Percentiles rank a stretch among this genome's conserved stretches.
Evolutionary conservation across 37 sponge, comb jelly and placozoan genomes (phyloP).

Genomic region (Spongilla lacustris): DNA sequence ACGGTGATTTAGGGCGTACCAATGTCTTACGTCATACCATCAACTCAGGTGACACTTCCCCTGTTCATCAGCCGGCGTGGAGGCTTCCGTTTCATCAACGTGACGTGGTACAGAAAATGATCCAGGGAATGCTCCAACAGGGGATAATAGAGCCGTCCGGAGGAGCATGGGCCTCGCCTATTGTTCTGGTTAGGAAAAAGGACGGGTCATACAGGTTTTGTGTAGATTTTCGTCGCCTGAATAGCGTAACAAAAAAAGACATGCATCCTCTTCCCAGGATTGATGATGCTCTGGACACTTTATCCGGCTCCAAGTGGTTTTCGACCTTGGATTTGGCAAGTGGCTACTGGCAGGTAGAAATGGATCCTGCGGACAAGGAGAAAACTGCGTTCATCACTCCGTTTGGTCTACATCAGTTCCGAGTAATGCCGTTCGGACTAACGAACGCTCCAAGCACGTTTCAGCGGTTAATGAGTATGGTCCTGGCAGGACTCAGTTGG

Average conservation of each 20-base stretch:
- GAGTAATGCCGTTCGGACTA: slow-evolving; percentile 48
- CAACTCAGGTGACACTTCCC: too few species aligned
- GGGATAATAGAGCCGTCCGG: slow-evolving; percentile 24
- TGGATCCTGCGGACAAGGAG: slow-evolving; percentile 18
- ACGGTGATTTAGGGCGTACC: slow-evolving; percentile 11
- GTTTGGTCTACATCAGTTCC: slow-evolving; percentile 33
- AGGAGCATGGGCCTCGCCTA: slow-evolving; percentile 33
- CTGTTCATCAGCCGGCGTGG: slow-evolving; percentile 22
- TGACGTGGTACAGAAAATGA: slow-evolving; percentile 9
- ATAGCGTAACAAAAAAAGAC: slow-evolving; percentile 22
- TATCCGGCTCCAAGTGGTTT: slow-evolving; percentile 14
- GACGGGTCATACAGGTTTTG: slow-evolving; percentile 32
- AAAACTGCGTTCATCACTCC: slow-evolving; percentile 37
- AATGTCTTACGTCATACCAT: background rate
- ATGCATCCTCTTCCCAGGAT: slow-evolving; percentile 28
- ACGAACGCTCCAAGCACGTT: slow-evolving; percentile 46
- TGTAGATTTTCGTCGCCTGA: slow-evolving; percentile 31
- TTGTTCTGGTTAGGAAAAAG: slow-evolving; percentile 37
- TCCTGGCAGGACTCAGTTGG: slow-evolving; percentile 25
- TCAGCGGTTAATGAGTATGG: slow-evolving; percentile 34
- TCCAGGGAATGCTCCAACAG: background rate
- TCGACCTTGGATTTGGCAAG: slow-evolving; percentile 20
- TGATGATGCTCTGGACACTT: slow-evolving; percentile 23
- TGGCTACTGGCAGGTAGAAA: slow-evolving; percentile 42
- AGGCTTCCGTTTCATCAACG: background rate